Base-by-base conservation (phyloP, 2,888 invertebrate species). In the Drosophila nr. perissopoda region DNA sequence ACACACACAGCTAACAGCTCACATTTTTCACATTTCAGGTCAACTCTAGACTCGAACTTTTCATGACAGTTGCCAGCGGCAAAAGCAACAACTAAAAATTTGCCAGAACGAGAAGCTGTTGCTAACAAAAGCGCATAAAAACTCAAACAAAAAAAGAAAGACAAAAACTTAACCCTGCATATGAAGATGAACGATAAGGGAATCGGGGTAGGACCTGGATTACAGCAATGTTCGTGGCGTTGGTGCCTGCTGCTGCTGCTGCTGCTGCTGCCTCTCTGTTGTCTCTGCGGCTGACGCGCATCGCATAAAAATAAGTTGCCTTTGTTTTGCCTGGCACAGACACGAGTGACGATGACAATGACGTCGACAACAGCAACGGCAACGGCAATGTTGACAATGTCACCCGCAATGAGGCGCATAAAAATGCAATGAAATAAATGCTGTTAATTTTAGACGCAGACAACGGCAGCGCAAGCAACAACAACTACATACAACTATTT, bases 261-360 rank as follows among this genome's bases (percentile, higher is more conserved):
- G 56, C 21, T 52, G 69, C 58, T 64, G 48, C 27, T 34, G 27
- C 34, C 33, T 38, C 42, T 33, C 33, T 53, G 65, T 40, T 62
- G 60, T 53, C 48, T 68, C 89, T 88, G 87, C 84, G 65, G 65
- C 76, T 87, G 84, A 87, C 81, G 81, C 73, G 76, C 84, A 73
- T 63, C 70, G 74, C 84, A 84, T 84, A 89, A 89, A 84, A 89
- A 89, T 84, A 84, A 89, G 89, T 81, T 89, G 89, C 84, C 89
- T 71, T 85, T 89, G 85, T 89, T 74, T 73, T 76, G 53, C 60
- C 27, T 62, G 70, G 53, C 69, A 67, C 66, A 76, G 67, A 76
- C 48, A 54, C 63, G 61, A 80, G 64, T 60, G 65, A 52, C 70
- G 56, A 62, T 62, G 68, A 61, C 59, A 48, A 42, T 16, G 34